Conservation (phyloP, 2,888 invertebrate genomes). For the Microchrysa polita region DNA sequence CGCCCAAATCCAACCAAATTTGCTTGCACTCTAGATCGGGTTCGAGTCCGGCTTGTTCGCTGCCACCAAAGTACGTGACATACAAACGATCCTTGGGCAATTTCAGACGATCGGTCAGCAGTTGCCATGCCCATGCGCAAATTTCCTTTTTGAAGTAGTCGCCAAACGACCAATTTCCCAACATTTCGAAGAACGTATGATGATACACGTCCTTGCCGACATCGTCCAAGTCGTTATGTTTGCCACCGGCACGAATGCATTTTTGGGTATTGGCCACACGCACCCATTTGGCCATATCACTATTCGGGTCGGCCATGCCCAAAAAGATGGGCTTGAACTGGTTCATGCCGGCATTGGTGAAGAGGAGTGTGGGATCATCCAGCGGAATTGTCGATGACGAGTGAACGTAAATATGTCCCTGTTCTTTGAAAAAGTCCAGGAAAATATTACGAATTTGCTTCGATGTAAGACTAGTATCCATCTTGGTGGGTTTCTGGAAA, state of each 20-base stretch:
- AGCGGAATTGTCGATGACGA: conserved; percentile 97
- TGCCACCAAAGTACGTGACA: conserved; percentile 98
- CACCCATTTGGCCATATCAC: conserved; percentile 90
- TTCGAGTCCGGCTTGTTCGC: conserved; percentile 79
- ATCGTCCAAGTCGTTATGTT: conserved; percentile 99
- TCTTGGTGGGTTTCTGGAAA: neutral
- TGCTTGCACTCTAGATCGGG: conserved; percentile 94
- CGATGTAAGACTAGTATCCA: conserved; percentile 66
- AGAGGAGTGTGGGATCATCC: conserved; percentile 97
- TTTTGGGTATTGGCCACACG: conserved; percentile 97
- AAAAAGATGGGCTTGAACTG: conserved; percentile 99
- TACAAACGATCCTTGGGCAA: conserved; percentile 89
- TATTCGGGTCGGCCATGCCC: conserved; percentile 94
- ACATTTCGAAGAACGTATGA: conserved; percentile 99
- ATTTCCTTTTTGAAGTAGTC: conserved; percentile 99
- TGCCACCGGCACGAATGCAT: conserved; percentile 98
- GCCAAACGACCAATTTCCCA: conserved; percentile 99
- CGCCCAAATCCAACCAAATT: conserved; percentile 78
- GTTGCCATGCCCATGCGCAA: conserved; percentile 97
- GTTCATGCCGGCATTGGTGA: conserved; percentile 99
- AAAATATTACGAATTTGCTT: conserved; percentile 85
- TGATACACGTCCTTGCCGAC: conserved; percentile 99
- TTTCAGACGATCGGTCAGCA: conserved; percentile 82
- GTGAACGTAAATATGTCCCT: conserved; percentile 93
- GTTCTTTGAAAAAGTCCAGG: conserved; percentile 89